A percentile compares a stretch with the other conserved stretches of the same genome.
phyloP scores from a whole-genome alignment of 2,888 invertebrate genomes.

The Papilio gigon region DNA sequence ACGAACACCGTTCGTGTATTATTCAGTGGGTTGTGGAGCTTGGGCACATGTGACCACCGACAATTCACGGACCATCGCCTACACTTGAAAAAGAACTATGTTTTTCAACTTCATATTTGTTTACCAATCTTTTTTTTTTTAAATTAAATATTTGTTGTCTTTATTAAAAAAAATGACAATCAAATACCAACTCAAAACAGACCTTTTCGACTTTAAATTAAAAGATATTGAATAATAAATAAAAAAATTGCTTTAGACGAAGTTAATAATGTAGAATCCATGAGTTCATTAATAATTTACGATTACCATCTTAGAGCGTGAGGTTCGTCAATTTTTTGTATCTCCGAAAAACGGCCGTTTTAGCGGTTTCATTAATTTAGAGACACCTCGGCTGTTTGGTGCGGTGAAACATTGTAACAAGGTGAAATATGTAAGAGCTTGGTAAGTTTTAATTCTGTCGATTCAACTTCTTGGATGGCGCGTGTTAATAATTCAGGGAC shows the following conservation, averaged over 20 bases:
- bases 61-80: constrained; percentile 57
- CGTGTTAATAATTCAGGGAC: constrained; percentile 73
- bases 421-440: constrained; percentile 73
- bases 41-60: constrained; percentile 69
- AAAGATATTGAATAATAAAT: constrained; percentile 12
- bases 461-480: constrained; percentile 76
- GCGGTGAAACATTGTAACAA: constrained; percentile 54
- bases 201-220: not conserved
- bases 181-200: not conserved
- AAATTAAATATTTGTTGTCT: no score
- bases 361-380: constrained; percentile 49
- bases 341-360: constrained; percentile 39
- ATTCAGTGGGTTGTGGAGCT: constrained; percentile 64
- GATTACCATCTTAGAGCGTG: no score
- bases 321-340: constrained; percentile 24
- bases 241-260: not conserved
- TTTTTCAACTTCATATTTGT: constrained; percentile 47
- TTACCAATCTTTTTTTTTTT: constrained; percentile 22
- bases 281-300: no score
- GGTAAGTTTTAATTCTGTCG: constrained; percentile 77
- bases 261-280: not conserved
- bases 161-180: no score
- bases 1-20: constrained; percentile 69
- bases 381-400: constrained; percentile 48
- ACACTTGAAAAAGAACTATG: constrained; percentile 51